Evolutionary conservation across 2,888 invertebrate genomes (phyloP), one percentile per base, ranked within the genome.

Genomic region (Danaus chrysippus): DNA sequence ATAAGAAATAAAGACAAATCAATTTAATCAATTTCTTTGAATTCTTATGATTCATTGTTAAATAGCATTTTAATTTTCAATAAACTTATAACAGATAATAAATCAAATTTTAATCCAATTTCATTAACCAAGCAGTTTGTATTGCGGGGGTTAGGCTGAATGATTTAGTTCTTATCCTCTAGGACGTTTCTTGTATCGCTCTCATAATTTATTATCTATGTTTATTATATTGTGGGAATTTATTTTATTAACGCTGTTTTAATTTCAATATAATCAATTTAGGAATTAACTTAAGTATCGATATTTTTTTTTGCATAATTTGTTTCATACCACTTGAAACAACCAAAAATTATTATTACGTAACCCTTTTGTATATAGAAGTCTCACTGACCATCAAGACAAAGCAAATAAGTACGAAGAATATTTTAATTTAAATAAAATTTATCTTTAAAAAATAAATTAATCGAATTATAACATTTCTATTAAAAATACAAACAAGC

Each of bases 101-200:
- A 83, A 84, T 83, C 77, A 82, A 71, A 78, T 83, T 81, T 84
- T 84, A 84, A 84, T 86, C 84, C 81, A 80, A 81, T 74, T 84
- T 86, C 83, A 86, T 87, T 87, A 84, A 79, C 68, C 65, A 58
- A 67, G 76, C 78, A 82, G 82, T 83, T 84, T 82, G 83, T 82
- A 77, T 77, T 77, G 63, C 64, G 65, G 65, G 75, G 79, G 79
- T 84, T 82, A 84, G 79, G 80, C 78, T 78, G 79, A 76, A 82
- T 87, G 84, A 88, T 86, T 86, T 86, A 88, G 81, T 83, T 86
- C 85, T 84, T 85, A 85, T 87, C 82, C 77, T 73, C 79, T 74
- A 77, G 69, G 79, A 81, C 79, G 82, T 78, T 77, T 80, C 59
- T 76, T 71, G 79, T 81, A 81, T 34, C 23, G 23, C 3, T 34